A percentile compares a stretch with the other conserved stretches of the same genome.
phyloP scores from a whole-genome alignment of 2,797 vertebrate genomes.

The Petrocephalus schoutedeni region DNA sequence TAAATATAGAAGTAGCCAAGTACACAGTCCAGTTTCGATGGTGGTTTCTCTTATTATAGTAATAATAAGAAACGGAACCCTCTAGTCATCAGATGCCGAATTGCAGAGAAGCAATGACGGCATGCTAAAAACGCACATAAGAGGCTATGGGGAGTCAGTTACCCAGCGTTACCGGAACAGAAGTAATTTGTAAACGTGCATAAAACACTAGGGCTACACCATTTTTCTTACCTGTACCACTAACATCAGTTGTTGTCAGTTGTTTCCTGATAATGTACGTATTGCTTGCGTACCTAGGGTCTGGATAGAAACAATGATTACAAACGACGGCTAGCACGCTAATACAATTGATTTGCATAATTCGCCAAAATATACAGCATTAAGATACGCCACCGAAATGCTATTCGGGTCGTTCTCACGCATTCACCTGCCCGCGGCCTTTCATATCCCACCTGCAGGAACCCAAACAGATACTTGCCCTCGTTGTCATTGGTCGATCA shows the following conservation, averaged over 20 bases:
- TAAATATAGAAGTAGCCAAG: not conserved
- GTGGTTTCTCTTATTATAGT: not conserved
- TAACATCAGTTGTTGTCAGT: not conserved
- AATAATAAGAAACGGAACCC: not conserved
- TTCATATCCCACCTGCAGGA: not conserved
- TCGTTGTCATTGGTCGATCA: slow-evolving; percentile 14
- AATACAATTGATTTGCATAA: not conserved
- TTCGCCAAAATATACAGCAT: not conserved
- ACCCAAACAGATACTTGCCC: not conserved
- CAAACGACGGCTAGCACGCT: not conserved
- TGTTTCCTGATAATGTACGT: not conserved
- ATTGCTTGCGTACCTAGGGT: not conserved
- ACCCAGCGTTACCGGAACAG: not conserved
- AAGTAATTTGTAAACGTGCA: not conserved
- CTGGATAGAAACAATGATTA: not conserved
- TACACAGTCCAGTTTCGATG: not conserved
- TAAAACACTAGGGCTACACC: not conserved
- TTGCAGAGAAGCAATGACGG: not conserved
- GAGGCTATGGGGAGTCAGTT: not conserved
- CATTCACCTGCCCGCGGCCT: not conserved
- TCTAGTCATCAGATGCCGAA: not conserved
- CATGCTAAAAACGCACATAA: not conserved
- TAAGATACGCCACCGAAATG: not conserved
- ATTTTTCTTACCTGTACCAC: not conserved
- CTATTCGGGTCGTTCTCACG: not conserved